Evolutionary conservation across 2,113 vertebrate genomes (phyloP), one percentile per base, ranked within the genome.

Genomic region (Ancistrus triradiatus): DNA sequence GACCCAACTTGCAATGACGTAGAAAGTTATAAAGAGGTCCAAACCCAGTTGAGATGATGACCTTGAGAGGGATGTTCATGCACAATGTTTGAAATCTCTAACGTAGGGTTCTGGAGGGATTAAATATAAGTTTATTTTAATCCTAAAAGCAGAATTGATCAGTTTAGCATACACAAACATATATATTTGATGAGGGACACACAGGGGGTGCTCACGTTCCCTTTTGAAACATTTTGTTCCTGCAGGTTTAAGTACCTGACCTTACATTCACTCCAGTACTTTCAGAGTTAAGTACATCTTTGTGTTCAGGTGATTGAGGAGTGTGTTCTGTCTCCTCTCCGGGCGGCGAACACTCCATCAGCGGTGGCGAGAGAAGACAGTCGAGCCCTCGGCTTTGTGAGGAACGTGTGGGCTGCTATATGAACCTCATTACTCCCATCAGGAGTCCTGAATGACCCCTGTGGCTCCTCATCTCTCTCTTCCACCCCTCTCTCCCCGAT

Each of bases 361-460:
- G 19, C 17, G 35, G 27, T 9, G 46, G 55, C 19, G 17, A 57
- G 17, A 25, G 37, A 28, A 56, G 48, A 48, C 59, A 9, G 37
- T 37, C 19, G 63, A 38, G 51, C 37, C 51, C 42, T 19, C 28
- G 40, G 63, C 22, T 13, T 61, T 50, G 43, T 33, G 28, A 66
- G 25, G 56, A 57, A 44, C 44, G 37, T 70, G 74, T 63, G 42
- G 14, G 17, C 40, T 48, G 56, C 17, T 65, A 65, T 64, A 66
- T 68, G 56, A 63, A 70, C 67, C 67, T 79, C 63, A 69, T 78
- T 77, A 77, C 63, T 67, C 59, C 64, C 70, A 53, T 73, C 69
- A 69, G 27, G 62, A 72, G 43, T 49, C 48, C 53, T 53, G 35
- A 17, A 55, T 73, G 64, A 70, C 72, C 68, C 46, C 57, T 59